Evolutionary conservation across 1,140 invertebrate genomes (phyloP).

Genomic region (Cephus cinctus): DNA sequence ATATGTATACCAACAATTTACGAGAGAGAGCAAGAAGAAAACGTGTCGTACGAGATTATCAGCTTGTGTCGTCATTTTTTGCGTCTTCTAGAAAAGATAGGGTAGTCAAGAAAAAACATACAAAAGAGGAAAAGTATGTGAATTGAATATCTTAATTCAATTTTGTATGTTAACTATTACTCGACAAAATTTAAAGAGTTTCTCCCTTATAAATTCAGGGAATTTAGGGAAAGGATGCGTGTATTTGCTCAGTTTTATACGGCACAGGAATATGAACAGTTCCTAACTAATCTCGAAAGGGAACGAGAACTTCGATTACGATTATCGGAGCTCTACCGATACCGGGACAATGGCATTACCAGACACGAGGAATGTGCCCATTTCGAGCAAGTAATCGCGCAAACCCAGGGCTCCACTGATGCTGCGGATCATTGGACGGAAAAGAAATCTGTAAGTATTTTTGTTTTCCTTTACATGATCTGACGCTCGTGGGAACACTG

Average conservation of each 20-base stretch:
- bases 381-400: slow-evolving; percentile 70
- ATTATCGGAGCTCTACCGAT: slow-evolving; percentile 79
- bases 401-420: slow-evolving; percentile 46
- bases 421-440: slow-evolving; percentile 50
- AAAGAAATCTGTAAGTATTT: slow-evolving; percentile 62
- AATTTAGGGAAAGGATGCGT: slow-evolving; percentile 77
- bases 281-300: slow-evolving; percentile 74
- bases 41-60: slow-evolving; percentile 83
- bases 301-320: slow-evolving; percentile 81
- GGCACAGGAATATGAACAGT: slow-evolving; percentile 77
- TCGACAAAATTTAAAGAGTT: not conserved
- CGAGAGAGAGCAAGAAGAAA: slow-evolving; percentile 85
- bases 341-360: slow-evolving; percentile 78
- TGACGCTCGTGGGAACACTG: no score
- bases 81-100: slow-evolving; percentile 56
- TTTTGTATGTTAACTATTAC: not conserved
- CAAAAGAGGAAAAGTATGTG: slow-evolving; percentile 73
- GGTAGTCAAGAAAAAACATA: slow-evolving; percentile 63
- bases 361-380: slow-evolving; percentile 79
- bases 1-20: slow-evolving; percentile 84
- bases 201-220: slow-evolving; percentile 50
- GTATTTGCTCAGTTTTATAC: slow-evolving; percentile 87
- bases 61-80: slow-evolving; percentile 81
- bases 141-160: slow-evolving; percentile 10
- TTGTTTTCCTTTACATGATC: no score